Percentiles rank a stretch among this genome's conserved stretches.
Evolutionary conservation across 2,797 vertebrate genomes (phyloP).

Genomic region (Gallirallus australis): DNA sequence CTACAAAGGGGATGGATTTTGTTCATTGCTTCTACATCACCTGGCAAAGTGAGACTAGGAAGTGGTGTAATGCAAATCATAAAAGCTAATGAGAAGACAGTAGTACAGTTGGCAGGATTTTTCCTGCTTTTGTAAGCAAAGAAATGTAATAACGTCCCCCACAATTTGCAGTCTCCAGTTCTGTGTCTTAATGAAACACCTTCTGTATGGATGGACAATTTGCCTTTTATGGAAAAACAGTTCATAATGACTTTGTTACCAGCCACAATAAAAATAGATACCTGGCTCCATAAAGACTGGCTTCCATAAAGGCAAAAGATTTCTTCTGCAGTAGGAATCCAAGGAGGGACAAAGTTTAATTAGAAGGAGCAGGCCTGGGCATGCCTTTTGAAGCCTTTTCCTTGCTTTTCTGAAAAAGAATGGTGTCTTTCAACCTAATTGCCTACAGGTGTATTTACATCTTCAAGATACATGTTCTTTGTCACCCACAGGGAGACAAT

Average conservation of each 20-base stretch:
- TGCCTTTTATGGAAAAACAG: neutral
- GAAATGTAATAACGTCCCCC: neutral
- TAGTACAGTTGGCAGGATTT: neutral
- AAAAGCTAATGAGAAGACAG: neutral
- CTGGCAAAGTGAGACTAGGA: neutral
- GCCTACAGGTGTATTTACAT: neutral
- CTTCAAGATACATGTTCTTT: neutral
- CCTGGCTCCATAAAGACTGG: neutral
- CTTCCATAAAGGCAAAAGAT: neutral
- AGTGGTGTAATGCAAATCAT: neutral
- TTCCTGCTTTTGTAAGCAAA: neutral
- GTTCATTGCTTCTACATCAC: neutral
- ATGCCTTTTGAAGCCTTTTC: neutral
- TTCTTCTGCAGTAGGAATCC: neutral
- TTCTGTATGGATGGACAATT: neutral
- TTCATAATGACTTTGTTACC: neutral
- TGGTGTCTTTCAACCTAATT: neutral
- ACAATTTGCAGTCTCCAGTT: neutral
- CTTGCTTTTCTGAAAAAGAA: neutral
- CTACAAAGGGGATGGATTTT: neutral
- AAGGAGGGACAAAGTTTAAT: neutral
- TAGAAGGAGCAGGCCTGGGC: neutral
- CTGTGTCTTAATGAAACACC: neutral
- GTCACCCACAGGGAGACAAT: neutral
- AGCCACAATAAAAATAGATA: neutral